Base-by-base conservation (phyloP, 2,797 vertebrate genomes). In the Arctocebus calabarensis region DNA sequence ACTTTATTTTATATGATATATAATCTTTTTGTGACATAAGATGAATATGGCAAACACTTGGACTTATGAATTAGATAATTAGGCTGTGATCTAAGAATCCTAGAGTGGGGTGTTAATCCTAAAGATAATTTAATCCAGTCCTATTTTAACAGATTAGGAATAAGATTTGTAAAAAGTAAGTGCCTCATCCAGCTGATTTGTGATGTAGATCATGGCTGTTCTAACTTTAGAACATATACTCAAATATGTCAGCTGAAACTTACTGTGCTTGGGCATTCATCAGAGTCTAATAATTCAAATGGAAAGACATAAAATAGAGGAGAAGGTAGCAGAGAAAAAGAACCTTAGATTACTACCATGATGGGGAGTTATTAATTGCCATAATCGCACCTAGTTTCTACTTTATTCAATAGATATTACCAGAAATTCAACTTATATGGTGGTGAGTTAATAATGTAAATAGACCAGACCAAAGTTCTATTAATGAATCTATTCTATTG, bases 201-300 rank as follows among this genome's bases (percentile, higher is more conserved):
- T 94, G 62, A 40, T 66, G 2, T 75, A n/a, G 68, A 66, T 73
- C n/a, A 45, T 8, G 52, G 73, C 43, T 88, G 78, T 22, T 57
- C 23, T 57, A 84, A 75, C 66, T 82, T 82, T 94, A 61, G 83
- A 74, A 74, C 34, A 83, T 52, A 61, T 55, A 14, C 16, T 90
- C 79, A 85, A 20, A 90, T 71, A 61, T 9, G 7, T 48, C 66
- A 78, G 2, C n/a, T 43, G 88, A 95, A 95, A 89, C 84, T 52
- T 88, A 86, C 5, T 93, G 84, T 97, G 29, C 88, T 71, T 89
- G 83, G 19, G 59, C 77, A 71, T 70, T 95, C 68, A 19, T 19
- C 83, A 97, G 82, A 94, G 48, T 74, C 74, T 57, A 66, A 57
- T 86, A 79, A 93, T 95, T 95, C 88, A 92, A 48, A 52, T 7